phyloP scores from a whole-genome alignment of 2,113 vertebrate species.

The Loxodonta africana region DNA sequence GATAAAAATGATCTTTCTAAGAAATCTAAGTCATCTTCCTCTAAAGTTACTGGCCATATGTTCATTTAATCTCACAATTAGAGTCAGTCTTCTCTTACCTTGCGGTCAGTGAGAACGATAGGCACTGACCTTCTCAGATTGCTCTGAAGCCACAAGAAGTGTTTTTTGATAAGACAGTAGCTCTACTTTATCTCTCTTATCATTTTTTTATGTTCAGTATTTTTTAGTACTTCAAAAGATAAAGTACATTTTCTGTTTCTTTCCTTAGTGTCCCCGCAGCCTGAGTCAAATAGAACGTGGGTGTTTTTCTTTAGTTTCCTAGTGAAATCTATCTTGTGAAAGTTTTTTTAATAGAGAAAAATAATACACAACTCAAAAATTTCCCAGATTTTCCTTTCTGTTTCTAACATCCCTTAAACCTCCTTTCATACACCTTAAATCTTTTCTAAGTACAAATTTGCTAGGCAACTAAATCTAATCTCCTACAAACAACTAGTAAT shows the following conservation, averaged over 20 bases:
- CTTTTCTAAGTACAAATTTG: constrained; percentile 5
- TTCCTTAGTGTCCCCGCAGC: background rate
- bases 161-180: background rate
- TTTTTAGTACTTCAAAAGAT: constrained; percentile 57
- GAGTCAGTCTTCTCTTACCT: background rate
- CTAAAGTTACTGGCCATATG: constrained; percentile 8
- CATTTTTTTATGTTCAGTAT: background rate
- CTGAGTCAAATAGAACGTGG: background rate
- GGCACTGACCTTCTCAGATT: constrained; percentile 59
- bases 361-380: background rate
- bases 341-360: background rate
- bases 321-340: constrained; percentile 38
- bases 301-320: constrained; percentile 8
- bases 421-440: background rate
- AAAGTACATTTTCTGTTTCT: constrained; percentile 19
- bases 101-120: background rate
- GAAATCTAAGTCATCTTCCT: background rate
- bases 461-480: constrained; percentile 40
- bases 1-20: background rate
- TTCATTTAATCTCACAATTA: constrained; percentile 45
- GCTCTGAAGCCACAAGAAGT: background rate
- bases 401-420: background rate
- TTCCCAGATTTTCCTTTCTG: background rate
- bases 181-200: background rate
- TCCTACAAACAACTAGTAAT: background rate